Evolutionary conservation across 2,888 invertebrate genomes (phyloP), one percentile per base, ranked within the genome.

Genomic region (Papilio gigon): DNA sequence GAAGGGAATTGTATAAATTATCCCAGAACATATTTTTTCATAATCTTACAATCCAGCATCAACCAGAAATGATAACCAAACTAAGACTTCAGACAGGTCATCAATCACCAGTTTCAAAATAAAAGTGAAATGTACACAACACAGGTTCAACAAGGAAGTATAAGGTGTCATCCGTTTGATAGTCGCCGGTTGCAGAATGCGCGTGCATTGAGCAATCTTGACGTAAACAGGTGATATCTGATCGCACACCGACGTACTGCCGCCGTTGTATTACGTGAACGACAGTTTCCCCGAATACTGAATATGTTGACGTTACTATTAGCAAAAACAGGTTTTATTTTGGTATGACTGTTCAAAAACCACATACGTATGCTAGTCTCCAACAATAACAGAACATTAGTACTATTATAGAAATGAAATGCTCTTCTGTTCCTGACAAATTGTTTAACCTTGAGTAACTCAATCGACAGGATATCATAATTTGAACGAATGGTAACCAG

Each of bases 391-490:
- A 33, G 4, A 5, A 33, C 8, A 33, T 33, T 35, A n/a, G n/a
- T n/a, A n/a, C n/a, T n/a, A n/a, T n/a, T n/a, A n/a, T n/a, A n/a
- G n/a, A n/a, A n/a, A n/a, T n/a, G n/a, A n/a, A n/a, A n/a, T n/a
- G n/a, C n/a, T n/a, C n/a, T n/a, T n/a, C n/a, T n/a, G n/a, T n/a
- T n/a, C n/a, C n/a, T n/a, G 4, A 27, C n/a, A 5, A 30, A 58
- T 58, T n/a, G 6, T 17, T 33, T 27, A 40, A n/a, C 8, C 40
- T 37, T 27, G 27, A 37, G 60, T 60, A 14, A 40, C 33, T 20
- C 50, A 63, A 50, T 33, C 30, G 35, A 35, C 63, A 37, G 63
- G 50, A 37, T 63, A 63, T 25, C n/a, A 33, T 63, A 25, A 63
- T 50, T 63, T 63, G 33, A 65, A 65, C 42, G 35, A 44, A 59